Conservation (phyloP, 2,888 invertebrate genomes). For the Hypolimnas misippus region DNA sequence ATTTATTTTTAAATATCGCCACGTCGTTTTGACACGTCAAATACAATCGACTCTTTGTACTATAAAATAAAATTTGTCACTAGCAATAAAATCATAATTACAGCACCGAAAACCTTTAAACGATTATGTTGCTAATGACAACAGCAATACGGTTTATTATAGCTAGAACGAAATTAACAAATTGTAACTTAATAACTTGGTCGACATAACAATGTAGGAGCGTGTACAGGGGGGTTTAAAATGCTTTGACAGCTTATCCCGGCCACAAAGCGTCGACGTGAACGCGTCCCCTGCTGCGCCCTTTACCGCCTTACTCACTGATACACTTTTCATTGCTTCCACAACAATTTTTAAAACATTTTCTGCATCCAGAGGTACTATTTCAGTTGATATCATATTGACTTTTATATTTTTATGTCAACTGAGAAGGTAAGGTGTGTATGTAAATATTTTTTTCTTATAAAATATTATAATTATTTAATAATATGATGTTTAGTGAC, state of each 20-base stretch:
- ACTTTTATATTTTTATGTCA: slow-evolving; percentile 7
- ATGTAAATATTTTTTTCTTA: background rate
- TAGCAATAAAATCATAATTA: background rate
- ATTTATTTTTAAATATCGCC: no score
- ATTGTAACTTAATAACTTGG: slow-evolving; percentile 32
- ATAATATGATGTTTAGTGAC: no score
- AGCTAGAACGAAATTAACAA: slow-evolving; percentile 23
- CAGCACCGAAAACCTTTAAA: background rate
- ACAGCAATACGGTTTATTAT: slow-evolving; percentile 7
- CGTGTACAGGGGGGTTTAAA: slow-evolving; percentile 42
- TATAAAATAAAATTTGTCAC: background rate
- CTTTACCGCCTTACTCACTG: slow-evolving; percentile 47
- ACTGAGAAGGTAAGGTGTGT: background rate
- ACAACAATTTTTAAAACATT: slow-evolving; percentile 31
- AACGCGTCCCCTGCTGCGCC: slow-evolving; percentile 37
- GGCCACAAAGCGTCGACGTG: slow-evolving; percentile 45
- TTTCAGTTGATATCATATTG: slow-evolving; percentile 17
- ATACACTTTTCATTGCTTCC: slow-evolving; percentile 46
- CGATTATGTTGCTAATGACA: background rate
- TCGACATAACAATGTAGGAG: slow-evolving; percentile 31
- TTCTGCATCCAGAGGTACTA: slow-evolving; percentile 22
- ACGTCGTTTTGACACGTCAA: no score
- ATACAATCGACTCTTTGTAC: background rate
- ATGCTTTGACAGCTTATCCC: slow-evolving; percentile 52
- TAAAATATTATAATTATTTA: background rate